A percentile compares a stretch with the other conserved stretches of the same genome.
Conservation (phyloP, 92 coral and sea anemone genomes). For the Plumapathes pennacea region DNA sequence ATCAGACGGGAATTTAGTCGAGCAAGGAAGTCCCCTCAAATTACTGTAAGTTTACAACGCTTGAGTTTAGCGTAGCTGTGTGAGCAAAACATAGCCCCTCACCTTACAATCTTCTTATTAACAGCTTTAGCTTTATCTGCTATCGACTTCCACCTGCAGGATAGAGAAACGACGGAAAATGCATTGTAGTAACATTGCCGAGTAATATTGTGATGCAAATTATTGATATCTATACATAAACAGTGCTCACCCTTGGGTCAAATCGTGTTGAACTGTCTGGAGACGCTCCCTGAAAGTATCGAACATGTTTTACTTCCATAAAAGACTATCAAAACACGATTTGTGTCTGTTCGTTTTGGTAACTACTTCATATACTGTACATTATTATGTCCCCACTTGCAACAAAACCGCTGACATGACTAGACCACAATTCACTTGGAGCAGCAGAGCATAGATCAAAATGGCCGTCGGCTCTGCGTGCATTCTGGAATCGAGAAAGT, state of each 20-base stretch:
- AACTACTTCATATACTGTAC: too few relatives aligned
- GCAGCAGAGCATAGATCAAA: not conserved
- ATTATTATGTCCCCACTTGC: too few relatives aligned
- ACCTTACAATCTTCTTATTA: slow-evolving; percentile 87
- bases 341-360: too few relatives aligned
- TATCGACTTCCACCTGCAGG: slow-evolving; percentile 77
- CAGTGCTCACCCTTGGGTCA: slow-evolving; percentile 78
- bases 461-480: too few relatives aligned
- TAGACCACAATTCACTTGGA: not conserved
- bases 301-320: slow-evolving; percentile 48
- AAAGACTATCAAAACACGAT: too few relatives aligned
- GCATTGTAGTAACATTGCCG: not conserved
- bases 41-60: too few relatives aligned
- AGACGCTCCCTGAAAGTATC: slow-evolving; percentile 87
- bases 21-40: too few relatives aligned
- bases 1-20: too few relatives aligned
- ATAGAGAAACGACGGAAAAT: slow-evolving; percentile 1
- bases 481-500: too few relatives aligned
- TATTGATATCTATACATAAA: not conserved
- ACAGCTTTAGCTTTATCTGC: slow-evolving; percentile 95
- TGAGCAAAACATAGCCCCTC: too few relatives aligned
- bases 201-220: not conserved
- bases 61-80: too few relatives aligned
- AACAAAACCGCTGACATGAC: too few relatives aligned
- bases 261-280: slow-evolving; percentile 88